A percentile compares a stretch with the other conserved stretches of the same genome.
phyloP scores from a whole-genome alignment of 2,797 vertebrate genomes.

The Karalla daura region DNA sequence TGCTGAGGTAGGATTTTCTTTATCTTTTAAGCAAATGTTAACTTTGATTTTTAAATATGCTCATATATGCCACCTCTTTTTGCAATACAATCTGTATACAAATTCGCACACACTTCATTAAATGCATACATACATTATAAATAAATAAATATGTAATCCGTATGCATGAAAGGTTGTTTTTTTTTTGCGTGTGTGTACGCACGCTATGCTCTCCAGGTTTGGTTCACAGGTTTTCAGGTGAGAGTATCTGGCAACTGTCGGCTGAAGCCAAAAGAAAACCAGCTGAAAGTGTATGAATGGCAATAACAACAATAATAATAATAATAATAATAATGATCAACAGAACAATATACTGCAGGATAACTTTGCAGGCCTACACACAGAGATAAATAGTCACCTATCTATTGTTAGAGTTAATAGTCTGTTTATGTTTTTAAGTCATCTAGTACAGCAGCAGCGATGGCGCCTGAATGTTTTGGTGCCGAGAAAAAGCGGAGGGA shows the following conservation, averaged over 20 bases:
- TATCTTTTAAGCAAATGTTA: conserved; percentile 74
- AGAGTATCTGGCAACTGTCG: conserved; percentile 66
- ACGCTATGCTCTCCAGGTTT: conserved; percentile 75
- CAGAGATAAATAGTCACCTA: conserved; percentile 71
- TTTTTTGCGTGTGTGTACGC: conserved; percentile 36
- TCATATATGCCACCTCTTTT: conserved; percentile 78
- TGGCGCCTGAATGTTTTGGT: conserved; percentile 76
- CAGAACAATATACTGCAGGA: conserved; percentile 66
- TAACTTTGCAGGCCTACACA: conserved; percentile 60
- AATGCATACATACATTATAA: conserved; percentile 74
- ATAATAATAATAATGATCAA: conserved; percentile 52
- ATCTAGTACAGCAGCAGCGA: conserved; percentile 79
- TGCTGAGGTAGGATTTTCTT: conserved; percentile 79
- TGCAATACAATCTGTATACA: conserved; percentile 70
- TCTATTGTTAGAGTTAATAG: conserved; percentile 62
- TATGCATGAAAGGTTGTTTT: conserved; percentile 67
- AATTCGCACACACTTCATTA: conserved; percentile 54
- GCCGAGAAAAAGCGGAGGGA: conserved; percentile 60
- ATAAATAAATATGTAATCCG: conserved; percentile 84
- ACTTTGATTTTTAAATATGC: conserved; percentile 78
- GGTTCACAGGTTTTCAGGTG: conserved; percentile 81
- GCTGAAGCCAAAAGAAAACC: conserved; percentile 66
- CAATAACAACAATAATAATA: conserved; percentile 55
- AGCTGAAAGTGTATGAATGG: conserved; percentile 64
- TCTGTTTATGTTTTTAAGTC: conserved; percentile 64